These are phyloP conservation scores for Polyommatus icarus DNA, from an alignment of 2,888 invertebrate species.

Conservation along the genomic window DNA sequence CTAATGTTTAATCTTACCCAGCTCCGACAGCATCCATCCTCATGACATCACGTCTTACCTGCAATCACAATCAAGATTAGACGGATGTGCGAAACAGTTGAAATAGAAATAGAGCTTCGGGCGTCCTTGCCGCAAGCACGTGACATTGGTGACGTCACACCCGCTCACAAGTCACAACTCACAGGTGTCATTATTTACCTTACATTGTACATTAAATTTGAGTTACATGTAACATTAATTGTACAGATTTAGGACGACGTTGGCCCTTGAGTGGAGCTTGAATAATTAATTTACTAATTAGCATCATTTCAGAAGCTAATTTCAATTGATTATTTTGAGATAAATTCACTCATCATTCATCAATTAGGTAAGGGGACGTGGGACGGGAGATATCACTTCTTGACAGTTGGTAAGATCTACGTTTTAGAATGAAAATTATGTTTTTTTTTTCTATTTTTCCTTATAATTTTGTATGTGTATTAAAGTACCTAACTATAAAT, in stretches of 20 bases:
- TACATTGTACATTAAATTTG: slow-evolving; percentile 2
- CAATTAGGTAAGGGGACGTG: too few species aligned
- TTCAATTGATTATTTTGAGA: not conserved
- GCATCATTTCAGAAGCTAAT: not conserved
- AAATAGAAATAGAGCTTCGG: slow-evolving; percentile 37
- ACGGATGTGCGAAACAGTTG: slow-evolving; percentile 41
- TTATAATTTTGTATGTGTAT: too few species aligned
- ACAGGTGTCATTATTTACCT: slow-evolving; percentile 7
- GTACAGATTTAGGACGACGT: not conserved
- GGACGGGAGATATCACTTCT: too few species aligned
- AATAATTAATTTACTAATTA: not conserved
- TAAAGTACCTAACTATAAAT: too few species aligned
- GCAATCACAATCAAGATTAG: slow-evolving; percentile 55
- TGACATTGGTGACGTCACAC: slow-evolving; percentile 22
- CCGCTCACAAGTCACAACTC: not conserved
- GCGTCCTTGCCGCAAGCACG: slow-evolving; percentile 26
- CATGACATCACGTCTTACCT: slow-evolving; percentile 63
- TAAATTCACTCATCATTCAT: not conserved
- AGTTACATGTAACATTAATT: not conserved
- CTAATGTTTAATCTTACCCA: not conserved
- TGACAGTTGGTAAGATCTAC: too few species aligned
- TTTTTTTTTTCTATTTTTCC: too few species aligned
- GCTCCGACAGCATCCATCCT: not conserved
- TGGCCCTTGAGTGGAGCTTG: not conserved
- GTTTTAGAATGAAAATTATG: too few species aligned